A percentile compares a stretch with the other conserved stretches of the same genome.
Evolutionary conservation across 2,113 vertebrate species (phyloP).

Genomic region (Semnornis frantzii): DNA sequence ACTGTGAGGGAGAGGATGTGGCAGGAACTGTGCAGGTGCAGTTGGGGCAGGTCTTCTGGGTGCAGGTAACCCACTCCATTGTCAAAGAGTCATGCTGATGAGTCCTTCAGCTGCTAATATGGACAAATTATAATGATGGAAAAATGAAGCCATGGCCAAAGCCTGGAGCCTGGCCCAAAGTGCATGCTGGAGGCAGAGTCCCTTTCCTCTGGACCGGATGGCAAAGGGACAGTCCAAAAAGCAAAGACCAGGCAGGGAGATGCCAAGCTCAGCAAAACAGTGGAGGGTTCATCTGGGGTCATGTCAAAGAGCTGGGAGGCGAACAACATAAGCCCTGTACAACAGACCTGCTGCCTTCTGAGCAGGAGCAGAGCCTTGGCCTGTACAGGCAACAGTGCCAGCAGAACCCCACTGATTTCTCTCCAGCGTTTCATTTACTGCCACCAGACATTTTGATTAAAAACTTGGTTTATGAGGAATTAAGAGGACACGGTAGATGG

Average conservation of each 20-base stretch:
- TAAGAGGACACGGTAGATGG: constrained; percentile 16
- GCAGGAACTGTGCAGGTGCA: not conserved
- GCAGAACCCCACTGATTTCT: not conserved
- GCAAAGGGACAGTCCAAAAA: not conserved
- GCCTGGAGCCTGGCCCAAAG: not conserved
- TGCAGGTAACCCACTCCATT: not conserved
- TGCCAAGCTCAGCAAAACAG: not conserved
- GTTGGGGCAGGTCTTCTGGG: not conserved
- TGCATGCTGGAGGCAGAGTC: accelerated
- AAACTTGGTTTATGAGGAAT: constrained; percentile 39
- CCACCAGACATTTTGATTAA: constrained; percentile 37
- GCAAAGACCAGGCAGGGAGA: not conserved
- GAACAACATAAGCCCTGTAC: not conserved
- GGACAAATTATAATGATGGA: not conserved
- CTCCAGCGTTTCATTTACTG: not conserved
- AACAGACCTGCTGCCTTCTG: not conserved
- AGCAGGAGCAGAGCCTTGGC: not conserved
- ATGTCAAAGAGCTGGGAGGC: not conserved
- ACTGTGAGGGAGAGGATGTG: accelerated
- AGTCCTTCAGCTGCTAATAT: not conserved
- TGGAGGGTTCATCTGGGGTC: not conserved
- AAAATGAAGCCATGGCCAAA: not conserved
- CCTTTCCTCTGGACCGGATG: not conserved
- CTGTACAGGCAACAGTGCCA: not conserved
- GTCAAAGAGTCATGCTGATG: accelerated